Evolutionary conservation across 2,797 vertebrate genomes (phyloP).

Genomic region (Dicrostonyx torquatus): DNA sequence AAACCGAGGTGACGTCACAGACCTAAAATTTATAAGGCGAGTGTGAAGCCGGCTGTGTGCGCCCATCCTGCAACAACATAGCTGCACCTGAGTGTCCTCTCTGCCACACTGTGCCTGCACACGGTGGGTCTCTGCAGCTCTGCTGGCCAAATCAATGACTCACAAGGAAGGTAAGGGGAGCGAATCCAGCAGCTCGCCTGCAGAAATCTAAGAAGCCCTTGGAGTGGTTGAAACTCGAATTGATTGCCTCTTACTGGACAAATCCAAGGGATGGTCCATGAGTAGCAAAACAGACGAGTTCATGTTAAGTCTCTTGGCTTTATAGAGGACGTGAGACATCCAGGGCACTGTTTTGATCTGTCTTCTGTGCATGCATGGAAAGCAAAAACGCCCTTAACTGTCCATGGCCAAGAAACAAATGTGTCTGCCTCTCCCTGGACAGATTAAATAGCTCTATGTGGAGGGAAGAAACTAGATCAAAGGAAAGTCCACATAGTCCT

Average conservation of each 20-base stretch:
- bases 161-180: neutral
- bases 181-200: neutral
- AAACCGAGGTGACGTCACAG: neutral
- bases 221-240: constrained; percentile 25
- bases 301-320: constrained; percentile 27
- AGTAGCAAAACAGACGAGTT: neutral
- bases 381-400: constrained; percentile 40
- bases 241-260: constrained; percentile 47
- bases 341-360: constrained; percentile 28
- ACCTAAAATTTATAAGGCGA: neutral
- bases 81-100: neutral
- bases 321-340: constrained; percentile 39
- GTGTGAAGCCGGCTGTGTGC: neutral
- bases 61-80: neutral
- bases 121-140: neutral
- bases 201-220: constrained; percentile 44
- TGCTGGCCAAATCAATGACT: neutral
- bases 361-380: constrained; percentile 20
- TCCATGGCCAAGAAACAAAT: constrained; percentile 63
- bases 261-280: neutral
- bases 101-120: neutral
- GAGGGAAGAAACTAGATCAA: constrained; percentile 56
- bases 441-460: constrained; percentile 52
- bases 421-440: constrained; percentile 32
- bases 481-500: constrained; percentile 53